A percentile compares a stretch with the other conserved stretches of the same genome.
phyloP scores from a whole-genome alignment of 2,113 vertebrate genomes.

The Dicaeum eximium region DNA sequence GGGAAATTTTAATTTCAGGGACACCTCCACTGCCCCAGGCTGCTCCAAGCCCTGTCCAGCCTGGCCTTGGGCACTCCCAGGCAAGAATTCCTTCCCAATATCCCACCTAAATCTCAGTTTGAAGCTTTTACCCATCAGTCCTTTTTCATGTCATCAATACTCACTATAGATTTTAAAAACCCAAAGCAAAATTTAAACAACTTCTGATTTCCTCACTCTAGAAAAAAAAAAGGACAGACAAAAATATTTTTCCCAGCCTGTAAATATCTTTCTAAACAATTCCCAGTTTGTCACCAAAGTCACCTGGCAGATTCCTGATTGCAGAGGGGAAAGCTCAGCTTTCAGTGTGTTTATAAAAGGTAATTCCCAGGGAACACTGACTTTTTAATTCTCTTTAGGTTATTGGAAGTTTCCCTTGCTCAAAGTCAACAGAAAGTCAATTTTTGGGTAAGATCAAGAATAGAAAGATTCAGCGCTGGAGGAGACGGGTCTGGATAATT shows the following conservation, averaged over 20 bases:
- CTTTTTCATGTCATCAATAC: background rate
- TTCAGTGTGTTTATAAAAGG: background rate
- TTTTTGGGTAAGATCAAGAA: background rate
- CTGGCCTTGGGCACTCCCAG: background rate
- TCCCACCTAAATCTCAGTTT: background rate
- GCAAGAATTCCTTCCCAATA: background rate
- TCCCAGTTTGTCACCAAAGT: background rate
- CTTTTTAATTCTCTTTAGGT: background rate
- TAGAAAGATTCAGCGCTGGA: background rate
- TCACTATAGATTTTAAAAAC: background rate
- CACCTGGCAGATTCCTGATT: background rate
- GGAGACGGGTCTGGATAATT: background rate
- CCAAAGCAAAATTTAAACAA: background rate
- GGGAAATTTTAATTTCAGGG: background rate
- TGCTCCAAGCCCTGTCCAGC: background rate
- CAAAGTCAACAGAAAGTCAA: background rate
- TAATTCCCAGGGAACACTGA: background rate
- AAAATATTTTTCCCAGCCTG: background rate
- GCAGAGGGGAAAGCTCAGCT: background rate
- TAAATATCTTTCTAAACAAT: background rate
- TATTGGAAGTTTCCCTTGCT: background rate
- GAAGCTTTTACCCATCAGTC: background rate
- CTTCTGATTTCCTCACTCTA: background rate
- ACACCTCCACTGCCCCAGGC: background rate
- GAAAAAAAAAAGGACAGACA: background rate